These are phyloP conservation scores for Motacilla alba DNA, from an alignment of 2,113 vertebrate species.

Conservation along the genomic window DNA sequence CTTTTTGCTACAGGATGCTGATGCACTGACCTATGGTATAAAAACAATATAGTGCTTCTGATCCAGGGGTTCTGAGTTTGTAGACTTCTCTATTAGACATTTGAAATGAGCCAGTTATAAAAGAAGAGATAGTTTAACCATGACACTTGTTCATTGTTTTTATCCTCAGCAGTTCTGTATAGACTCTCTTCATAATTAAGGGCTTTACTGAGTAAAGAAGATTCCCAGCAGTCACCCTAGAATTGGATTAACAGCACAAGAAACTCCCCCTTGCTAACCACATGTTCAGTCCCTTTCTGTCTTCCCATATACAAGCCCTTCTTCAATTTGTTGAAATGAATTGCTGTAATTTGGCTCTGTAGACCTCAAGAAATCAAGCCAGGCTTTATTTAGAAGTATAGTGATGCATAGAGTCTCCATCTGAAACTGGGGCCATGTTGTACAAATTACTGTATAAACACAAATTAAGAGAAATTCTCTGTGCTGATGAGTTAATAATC, in stretches of 20 bases:
- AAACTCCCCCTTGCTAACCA: slow-evolving; percentile 37
- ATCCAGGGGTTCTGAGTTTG: slow-evolving; percentile 2
- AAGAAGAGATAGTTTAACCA: slow-evolving; percentile 36
- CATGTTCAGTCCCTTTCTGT: slow-evolving; percentile 29
- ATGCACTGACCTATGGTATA: neutral
- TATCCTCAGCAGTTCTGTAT: neutral
- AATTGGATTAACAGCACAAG: slow-evolving; percentile 44
- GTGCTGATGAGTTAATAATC: neutral
- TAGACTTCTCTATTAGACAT: neutral
- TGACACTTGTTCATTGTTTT: slow-evolving; percentile 41
- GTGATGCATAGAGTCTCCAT: slow-evolving; percentile 10
- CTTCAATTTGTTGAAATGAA: slow-evolving; percentile 48
- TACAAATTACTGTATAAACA: slow-evolving; percentile 17
- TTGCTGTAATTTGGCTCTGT: slow-evolving; percentile 46
- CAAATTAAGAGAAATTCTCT: slow-evolving; percentile 31
- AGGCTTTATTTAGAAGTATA: slow-evolving; percentile 44
- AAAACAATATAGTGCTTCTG: slow-evolving; percentile 13
- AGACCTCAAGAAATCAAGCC: slow-evolving; percentile 17
- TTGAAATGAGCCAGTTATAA: slow-evolving; percentile 26
- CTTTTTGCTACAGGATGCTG: slow-evolving; percentile 28
- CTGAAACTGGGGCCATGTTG: slow-evolving; percentile 32
- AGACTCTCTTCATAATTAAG: slow-evolving; percentile 31
- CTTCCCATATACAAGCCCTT: slow-evolving; percentile 16
- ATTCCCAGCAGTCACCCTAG: slow-evolving; percentile 44
- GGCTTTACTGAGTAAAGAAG: slow-evolving; percentile 36